phyloP scores from a whole-genome alignment of 2,797 vertebrate species.

The Stomatorhinus walkeri region DNA sequence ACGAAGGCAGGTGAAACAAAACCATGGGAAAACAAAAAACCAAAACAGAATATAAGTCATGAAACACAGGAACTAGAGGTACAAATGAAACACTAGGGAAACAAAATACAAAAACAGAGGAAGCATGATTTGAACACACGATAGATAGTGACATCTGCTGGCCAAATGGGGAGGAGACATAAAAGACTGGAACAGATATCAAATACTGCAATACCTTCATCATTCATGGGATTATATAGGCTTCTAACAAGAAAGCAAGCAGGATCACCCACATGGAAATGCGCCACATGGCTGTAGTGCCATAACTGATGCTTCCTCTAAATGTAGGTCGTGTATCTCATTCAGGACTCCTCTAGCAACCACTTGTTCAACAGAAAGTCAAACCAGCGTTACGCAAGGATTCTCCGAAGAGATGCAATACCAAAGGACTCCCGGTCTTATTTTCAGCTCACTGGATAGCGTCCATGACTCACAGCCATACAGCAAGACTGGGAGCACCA shows the following conservation, averaged over 20 bases:
- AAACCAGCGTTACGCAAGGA: no score
- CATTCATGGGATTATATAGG: background rate
- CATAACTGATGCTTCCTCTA: no score
- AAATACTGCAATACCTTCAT: background rate
- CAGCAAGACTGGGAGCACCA: no score
- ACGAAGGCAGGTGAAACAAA: background rate
- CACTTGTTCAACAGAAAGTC: no score
- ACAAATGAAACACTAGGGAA: background rate
- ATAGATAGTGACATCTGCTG: background rate
- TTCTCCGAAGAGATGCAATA: no score
- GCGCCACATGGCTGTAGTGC: no score
- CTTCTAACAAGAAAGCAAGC: background rate
- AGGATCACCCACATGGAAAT: no score
- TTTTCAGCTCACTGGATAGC: no score
- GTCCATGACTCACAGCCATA: no score
- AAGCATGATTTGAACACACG: background rate
- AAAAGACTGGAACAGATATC: background rate
- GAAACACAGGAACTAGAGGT: background rate
- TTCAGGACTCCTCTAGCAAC: no score
- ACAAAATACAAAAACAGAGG: background rate
- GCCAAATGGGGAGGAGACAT: background rate
- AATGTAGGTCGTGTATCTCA: no score
- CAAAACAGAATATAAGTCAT: background rate
- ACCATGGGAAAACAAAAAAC: background rate
- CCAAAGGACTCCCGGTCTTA: no score